Base-by-base conservation (phyloP, 2,113 vertebrate species). In the Phylloscopus trochilus region DNA sequence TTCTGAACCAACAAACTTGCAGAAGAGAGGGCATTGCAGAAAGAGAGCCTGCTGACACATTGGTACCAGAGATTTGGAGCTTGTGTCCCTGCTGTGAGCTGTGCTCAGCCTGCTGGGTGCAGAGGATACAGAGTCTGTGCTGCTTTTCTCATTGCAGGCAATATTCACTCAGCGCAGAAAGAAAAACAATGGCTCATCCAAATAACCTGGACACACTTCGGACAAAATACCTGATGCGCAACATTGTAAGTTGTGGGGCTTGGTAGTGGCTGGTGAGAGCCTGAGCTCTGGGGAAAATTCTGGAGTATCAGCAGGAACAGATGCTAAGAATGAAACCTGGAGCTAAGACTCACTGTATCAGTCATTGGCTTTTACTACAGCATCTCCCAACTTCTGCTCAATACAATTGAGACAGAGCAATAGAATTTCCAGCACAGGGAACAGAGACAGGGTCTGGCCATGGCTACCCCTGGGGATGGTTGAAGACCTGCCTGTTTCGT, bases 191-290 rank as follows among this genome's bases (percentile, higher is more conserved):
- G 97, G 95, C 92, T 13, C 97, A 98, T 66, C 98, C 99, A 69
- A 99, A 99, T 83, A 94, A 95, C 70, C 97, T 99, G 41, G 99
- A 99, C 89, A 97, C 96, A 80, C 98, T 97, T 89, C 97, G 98
- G 73, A 98, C 52, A 44, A 98, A 98, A 59, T 98, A 98, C 46
- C 97, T 99, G 81, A 98, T 97, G 81, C 98, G 97, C 90, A 99
- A 97, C 72, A 96, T 99, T 46, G 99, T 99, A 95, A 95, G 98
- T 97, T 51, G 28, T 58, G 52, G 46, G 33, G 4, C 21, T 24
- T 59, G 11, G 58, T 62, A 64, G 33, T 37, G 56, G 53, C 46
- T 35, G 41, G 22, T 37, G 51, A 37, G 33, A 64, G 26, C 13
- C 28, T 2, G 37, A 39, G 4, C 19, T 41, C 41, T 64, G 31